Evolutionary conservation across 2,113 vertebrate genomes (phyloP), one percentile per base, ranked within the genome.

Genomic region (Fregata magnificens): DNA sequence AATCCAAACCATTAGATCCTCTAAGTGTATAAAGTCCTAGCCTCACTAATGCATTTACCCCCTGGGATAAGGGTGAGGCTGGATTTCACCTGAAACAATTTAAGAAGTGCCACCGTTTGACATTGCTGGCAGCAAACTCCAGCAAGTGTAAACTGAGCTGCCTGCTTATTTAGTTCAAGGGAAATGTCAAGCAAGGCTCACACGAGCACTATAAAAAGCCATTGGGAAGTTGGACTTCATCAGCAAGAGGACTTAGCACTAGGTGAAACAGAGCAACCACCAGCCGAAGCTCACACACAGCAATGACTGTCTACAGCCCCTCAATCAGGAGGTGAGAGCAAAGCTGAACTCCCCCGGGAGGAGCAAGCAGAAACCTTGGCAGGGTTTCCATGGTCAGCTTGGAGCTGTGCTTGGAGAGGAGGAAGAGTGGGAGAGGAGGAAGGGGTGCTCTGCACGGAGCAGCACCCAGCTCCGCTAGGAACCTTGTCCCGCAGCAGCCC

Each of bases 41-140:
- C 38, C 31, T 44, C 11, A 0, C 20, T 24, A 1, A 1, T 6
- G 11, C 13, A 7, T 44, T 40, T 36, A 14, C 15, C 20, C 28
- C 65, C 61, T 6, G 69, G 83, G n/a, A 12, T 38, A 10, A 65
- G 63, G 28, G 36, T 22, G 45, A 92, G 55, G 66, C 14, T 61
- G 53, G 42, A 40, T 67, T 84, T 73, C 55, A 63, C 50, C 80
- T 49, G 67, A 58, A 65, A 56, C n/a, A 19, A 8, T 38, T 80
- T 36, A 70, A 38, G 36, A 70, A 78, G 50, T 36, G 94, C 34
- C 80, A 78, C 45, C 2, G 1, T 45, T 63, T 44, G 82, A 31
- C 80, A 36, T 2, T 6, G 42, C 70, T 67, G 69, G 63, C 66
- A 70, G 42, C 2, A 5, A 62, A 52, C 45, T 82, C 45, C 87